Base-by-base conservation (phyloP, 2,888 invertebrate genomes). In the Drosophila mimica region DNA sequence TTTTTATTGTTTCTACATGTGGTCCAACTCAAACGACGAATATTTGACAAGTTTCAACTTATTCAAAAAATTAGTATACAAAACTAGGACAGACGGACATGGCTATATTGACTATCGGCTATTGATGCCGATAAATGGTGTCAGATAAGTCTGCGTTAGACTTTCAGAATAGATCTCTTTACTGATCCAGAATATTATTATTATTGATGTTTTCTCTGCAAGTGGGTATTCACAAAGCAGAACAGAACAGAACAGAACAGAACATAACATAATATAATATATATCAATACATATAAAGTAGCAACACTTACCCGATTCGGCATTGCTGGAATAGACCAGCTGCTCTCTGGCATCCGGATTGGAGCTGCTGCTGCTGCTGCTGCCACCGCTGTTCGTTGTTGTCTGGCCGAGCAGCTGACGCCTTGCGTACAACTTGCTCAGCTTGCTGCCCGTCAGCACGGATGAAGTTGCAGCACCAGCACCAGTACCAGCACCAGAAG, bases 341-440 rank as follows among this genome's bases (percentile, higher is more conserved):
- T 62, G 74, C 46, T 68, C 82, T 38, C 79, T 75, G 63, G 61
- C 66, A 51, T 86, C 81, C 31, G 82, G 58, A 64, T 84, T 83
- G 38, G 72, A 74, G 71, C 63, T 83, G 73, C 70, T 79, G 49
- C 15, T 43, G 40, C n/a, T 38, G 48, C 49, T 38, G 38, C 33
- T 33, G 54, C 17, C 28, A 46, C 34, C 34, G 25, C 53, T 46
- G 65, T 43, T 46, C 49, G 20, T 57, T 33, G 72, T 73, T 25
- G 71, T 74, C 46, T 88, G 81, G 3, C 82, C 88, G 63, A 84
- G 20, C 20, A 86, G 74, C 53, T 88, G 88, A 0, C 84, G 86
- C 3, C 88, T 76, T 3, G 83, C 84, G 59, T 89, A 82, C 36
- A 90, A 67, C 59, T 90, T 90, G 54, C 82, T 77, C 25, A 90